Evolutionary conservation across 2,797 vertebrate species (phyloP).

Genomic region (Helostoma temminkii): DNA sequence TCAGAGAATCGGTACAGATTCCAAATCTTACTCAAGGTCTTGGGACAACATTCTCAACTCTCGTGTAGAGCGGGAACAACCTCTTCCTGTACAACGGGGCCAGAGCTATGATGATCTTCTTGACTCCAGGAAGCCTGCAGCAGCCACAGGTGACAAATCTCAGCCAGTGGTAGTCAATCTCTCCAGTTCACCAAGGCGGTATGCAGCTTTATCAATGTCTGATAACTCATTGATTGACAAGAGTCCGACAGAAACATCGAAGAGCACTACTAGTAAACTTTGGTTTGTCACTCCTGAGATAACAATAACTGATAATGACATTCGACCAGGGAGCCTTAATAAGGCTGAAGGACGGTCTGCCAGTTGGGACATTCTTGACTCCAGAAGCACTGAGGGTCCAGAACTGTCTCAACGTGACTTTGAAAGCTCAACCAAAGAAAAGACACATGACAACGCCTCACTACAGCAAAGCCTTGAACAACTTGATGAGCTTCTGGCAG

Average conservation of each 20-base stretch:
- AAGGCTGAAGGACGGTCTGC: conserved; percentile 85
- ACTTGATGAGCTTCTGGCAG: conserved; percentile 95
- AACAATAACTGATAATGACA: conserved; percentile 98
- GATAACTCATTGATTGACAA: conserved; percentile 95
- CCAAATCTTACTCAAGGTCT: conserved; percentile 93
- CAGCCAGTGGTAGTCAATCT: conserved; percentile 95
- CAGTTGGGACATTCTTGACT: conserved; percentile 90
- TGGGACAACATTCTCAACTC: conserved; percentile 97
- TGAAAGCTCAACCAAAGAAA: conserved; percentile 83
- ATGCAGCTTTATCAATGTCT: conserved; percentile 95
- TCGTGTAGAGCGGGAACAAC: conserved; percentile 87
- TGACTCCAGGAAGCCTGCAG: conserved; percentile 84
- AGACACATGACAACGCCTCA: conserved; percentile 82
- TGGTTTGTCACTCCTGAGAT: conserved; percentile 98
- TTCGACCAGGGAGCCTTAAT: conserved; percentile 83
- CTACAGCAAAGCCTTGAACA: conserved; percentile 96
- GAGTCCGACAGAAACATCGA: conserved; percentile 85
- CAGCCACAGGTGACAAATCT: conserved; percentile 86
- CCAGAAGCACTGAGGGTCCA: conserved; percentile 69
- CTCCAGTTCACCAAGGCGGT: conserved; percentile 95
- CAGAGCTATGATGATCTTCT: conserved; percentile 96
- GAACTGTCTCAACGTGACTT: conserved; percentile 74
- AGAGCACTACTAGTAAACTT: conserved; percentile 83
- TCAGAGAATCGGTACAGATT: conserved; percentile 87
- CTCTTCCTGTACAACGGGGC: conserved; percentile 87